Base-by-base conservation (phyloP, 1,140 invertebrate species). In the Temnothorax curvispinosus region DNA sequence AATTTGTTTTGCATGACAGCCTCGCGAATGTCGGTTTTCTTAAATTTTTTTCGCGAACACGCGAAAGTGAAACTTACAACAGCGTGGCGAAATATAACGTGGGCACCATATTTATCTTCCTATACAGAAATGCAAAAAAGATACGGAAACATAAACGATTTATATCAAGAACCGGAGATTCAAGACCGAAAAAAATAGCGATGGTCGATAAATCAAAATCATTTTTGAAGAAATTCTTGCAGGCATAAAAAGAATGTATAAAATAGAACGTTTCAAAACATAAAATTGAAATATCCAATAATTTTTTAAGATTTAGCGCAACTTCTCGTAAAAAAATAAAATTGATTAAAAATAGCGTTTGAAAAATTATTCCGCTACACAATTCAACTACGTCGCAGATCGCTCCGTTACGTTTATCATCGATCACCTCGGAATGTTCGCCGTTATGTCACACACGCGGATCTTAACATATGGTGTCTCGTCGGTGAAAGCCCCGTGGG, bases 391-490 rank as follows among this genome's bases (percentile, higher is more conserved):
- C 15, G 0, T 21, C 15, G 27, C 0, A 7, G 13, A 44, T 41
- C 9, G 35, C 35, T 32, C 27, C 21, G 21, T 58, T 69, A 64
- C n/a, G 41, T 56, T 81, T 74, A 5, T 18, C 27, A 47, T 44
- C n/a, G 52, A 72, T 72, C 52, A 71, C 21, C 11, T 60, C 38
- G 27, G 32, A 44, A 71, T 72, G 38, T 58, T 18, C 35, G 41
- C 13, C 52, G 71, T 84, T 74, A 84, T 75, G 80, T 75, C 54
- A 84, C 67, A 60, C 80, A 27, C 69, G 41, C n/a, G 32, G 11
- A 21, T 74, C 80, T 74, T 84, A 84, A 84, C 80, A 84, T 84
- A 84, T 84, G 80, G 80, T 75, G 32, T 47, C 47, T 71, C 41
- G 27, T 21, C 41, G 54, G 54, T 84, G 80, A 84, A 84, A 84